Percentiles rank a stretch among this genome's conserved stretches.
Conservation (phyloP, 2,888 invertebrate species). For the Tenodera sinensis region DNA sequence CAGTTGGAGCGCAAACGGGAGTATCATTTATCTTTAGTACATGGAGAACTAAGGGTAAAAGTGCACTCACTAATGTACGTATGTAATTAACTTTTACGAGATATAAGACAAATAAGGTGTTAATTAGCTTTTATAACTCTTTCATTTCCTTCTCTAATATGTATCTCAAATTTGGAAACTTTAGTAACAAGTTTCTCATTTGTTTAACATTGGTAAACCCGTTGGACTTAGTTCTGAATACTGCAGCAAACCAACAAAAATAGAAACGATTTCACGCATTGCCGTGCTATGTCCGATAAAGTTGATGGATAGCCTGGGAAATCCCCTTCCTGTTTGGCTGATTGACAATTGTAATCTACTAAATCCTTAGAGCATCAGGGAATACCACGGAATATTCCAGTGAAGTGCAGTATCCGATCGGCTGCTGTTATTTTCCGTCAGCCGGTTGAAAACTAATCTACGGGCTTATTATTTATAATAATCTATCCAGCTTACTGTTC, state of each 20-base stretch:
- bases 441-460: neutral
- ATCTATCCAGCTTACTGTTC: neutral
- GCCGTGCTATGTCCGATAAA: neutral
- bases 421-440: neutral
- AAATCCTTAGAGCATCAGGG: neutral
- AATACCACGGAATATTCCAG: neutral
- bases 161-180: too few species aligned
- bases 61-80: too few species aligned
- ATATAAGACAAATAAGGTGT: too few species aligned
- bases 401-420: neutral
- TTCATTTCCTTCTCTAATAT: too few species aligned
- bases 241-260: neutral
- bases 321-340: neutral
- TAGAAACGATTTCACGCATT: neutral
- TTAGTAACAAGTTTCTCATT: too few species aligned
- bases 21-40: too few species aligned
- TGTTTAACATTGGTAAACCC: too few species aligned
- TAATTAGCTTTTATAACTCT: too few species aligned
- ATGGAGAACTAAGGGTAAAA: too few species aligned
- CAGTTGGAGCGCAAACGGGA: too few species aligned
- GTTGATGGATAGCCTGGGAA: neutral
- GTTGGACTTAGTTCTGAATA: neutral
- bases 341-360: neutral
- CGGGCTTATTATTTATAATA: neutral
- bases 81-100: too few species aligned